These are phyloP conservation scores for Periparus ater DNA, from an alignment of 2,797 vertebrate species.

Conservation along the genomic window DNA sequence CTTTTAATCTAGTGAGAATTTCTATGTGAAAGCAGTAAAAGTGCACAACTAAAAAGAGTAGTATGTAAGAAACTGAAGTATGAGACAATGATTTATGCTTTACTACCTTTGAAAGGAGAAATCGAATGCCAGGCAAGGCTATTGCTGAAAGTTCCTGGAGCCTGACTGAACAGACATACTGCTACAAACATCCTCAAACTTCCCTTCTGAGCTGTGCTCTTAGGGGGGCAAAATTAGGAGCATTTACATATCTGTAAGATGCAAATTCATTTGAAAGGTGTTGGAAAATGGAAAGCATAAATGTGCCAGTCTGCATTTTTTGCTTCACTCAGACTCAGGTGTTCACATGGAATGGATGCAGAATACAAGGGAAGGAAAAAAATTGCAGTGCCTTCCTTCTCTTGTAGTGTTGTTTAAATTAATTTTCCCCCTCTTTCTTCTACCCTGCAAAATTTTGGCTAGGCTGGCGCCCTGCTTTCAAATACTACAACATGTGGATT, in stretches of 20 bases:
- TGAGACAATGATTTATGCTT: not conserved
- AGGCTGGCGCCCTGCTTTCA: conserved; percentile 99
- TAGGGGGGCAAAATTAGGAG: not conserved
- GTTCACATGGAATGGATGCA: not conserved
- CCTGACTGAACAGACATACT: not conserved
- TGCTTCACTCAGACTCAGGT: not conserved
- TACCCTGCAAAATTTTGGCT: not conserved
- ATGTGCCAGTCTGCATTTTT: not conserved
- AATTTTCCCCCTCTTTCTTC: not conserved
- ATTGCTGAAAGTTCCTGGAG: not conserved
- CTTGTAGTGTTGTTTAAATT: not conserved
- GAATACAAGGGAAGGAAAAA: not conserved
- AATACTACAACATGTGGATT: conserved; percentile 99
- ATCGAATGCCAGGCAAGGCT: not conserved
- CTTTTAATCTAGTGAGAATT: not conserved
- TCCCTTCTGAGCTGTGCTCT: not conserved
- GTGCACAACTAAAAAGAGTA: not conserved
- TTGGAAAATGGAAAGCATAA: not conserved
- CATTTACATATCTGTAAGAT: not conserved
- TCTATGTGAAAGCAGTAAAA: not conserved
- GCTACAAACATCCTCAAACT: not conserved
- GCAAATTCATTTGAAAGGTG: not conserved
- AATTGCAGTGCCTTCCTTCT: not conserved
- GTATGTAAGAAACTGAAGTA: not conserved
- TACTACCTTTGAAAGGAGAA: not conserved